These are phyloP conservation scores for Centropus unirufus DNA, from an alignment of 2,113 vertebrate genomes.

Conservation along the genomic window DNA sequence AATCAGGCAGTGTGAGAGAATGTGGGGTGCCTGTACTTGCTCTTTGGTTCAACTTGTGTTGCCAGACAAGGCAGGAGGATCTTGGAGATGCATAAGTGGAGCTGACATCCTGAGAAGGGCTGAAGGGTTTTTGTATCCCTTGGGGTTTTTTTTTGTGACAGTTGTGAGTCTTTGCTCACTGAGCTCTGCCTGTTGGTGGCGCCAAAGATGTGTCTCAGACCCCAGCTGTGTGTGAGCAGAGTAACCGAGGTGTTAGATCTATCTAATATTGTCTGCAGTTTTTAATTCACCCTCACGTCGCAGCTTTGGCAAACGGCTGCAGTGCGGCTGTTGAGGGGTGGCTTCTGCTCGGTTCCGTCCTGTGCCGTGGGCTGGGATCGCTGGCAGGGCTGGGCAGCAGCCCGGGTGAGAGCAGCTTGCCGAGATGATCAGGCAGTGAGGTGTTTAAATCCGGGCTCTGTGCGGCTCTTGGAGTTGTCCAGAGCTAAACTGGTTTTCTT, in stretches of 20 bases:
- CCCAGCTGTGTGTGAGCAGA: neutral
- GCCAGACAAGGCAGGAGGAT: neutral
- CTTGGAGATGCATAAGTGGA: neutral
- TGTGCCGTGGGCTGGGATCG: neutral
- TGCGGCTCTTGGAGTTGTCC: neutral
- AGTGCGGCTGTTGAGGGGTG: neutral
- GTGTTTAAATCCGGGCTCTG: neutral
- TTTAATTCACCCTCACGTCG: neutral
- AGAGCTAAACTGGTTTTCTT: neutral
- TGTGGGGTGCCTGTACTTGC: neutral
- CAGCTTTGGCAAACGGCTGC: neutral
- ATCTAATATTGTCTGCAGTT: neutral
- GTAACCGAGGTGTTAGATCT: neutral
- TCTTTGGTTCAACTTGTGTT: neutral
- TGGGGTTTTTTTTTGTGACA: neutral
- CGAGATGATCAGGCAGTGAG: too few species aligned
- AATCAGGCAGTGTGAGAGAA: too few species aligned
- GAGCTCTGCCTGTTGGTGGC: neutral
- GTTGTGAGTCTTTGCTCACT: neutral
- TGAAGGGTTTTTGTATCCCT: neutral
- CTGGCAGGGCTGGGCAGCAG: neutral
- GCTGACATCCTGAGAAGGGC: neutral
- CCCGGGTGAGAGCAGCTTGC: neutral
- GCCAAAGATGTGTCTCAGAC: neutral
- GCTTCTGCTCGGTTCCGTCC: neutral